Percentiles rank a stretch among this genome's conserved stretches.
phyloP scores from a whole-genome alignment of 2,797 vertebrate species.

The Rhinatrema bivittatum region DNA sequence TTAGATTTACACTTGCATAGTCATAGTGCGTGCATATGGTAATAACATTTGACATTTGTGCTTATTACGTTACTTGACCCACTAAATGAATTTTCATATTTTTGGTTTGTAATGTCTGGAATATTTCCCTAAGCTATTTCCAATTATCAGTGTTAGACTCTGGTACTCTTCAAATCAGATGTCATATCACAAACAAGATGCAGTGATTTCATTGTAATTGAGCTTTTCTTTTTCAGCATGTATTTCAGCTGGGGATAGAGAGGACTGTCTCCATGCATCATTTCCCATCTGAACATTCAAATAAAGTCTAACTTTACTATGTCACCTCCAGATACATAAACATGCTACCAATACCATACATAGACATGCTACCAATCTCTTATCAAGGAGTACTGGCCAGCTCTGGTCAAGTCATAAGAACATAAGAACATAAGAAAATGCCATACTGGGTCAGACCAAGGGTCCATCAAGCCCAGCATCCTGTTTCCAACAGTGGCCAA shows the following conservation, averaged over 20 bases:
- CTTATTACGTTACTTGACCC: conserved; percentile 53
- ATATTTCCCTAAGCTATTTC: conserved; percentile 57
- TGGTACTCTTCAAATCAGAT: conserved; percentile 63
- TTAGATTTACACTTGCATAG: conserved; percentile 59
- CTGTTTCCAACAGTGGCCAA: too few species aligned
- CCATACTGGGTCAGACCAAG: too few species aligned
- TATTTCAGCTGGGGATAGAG: conserved; percentile 21
- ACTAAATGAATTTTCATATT: conserved; percentile 50
- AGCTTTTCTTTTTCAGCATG: conserved; percentile 15
- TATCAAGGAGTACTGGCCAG: too few species aligned
- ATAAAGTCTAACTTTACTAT: conserved; percentile 17
- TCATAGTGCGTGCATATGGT: conserved; percentile 33
- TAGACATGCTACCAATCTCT: too few species aligned
- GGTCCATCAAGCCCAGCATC: too few species aligned
- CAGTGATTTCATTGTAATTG: conserved; percentile 62
- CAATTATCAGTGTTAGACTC: conserved; percentile 58
- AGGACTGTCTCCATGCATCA: conserved; percentile 14
- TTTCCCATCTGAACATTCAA: conserved; percentile 12
- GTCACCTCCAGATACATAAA: not conserved
- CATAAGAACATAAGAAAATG: too few species aligned
- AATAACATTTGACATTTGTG: conserved; percentile 52
- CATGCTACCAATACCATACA: too few species aligned
- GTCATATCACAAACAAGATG: conserved; percentile 47
- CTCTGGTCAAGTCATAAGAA: too few species aligned
- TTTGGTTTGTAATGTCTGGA: conserved; percentile 57